Evolutionary conservation across 2,888 invertebrate genomes (phyloP).

Genomic region (Pheosia gnoma): DNA sequence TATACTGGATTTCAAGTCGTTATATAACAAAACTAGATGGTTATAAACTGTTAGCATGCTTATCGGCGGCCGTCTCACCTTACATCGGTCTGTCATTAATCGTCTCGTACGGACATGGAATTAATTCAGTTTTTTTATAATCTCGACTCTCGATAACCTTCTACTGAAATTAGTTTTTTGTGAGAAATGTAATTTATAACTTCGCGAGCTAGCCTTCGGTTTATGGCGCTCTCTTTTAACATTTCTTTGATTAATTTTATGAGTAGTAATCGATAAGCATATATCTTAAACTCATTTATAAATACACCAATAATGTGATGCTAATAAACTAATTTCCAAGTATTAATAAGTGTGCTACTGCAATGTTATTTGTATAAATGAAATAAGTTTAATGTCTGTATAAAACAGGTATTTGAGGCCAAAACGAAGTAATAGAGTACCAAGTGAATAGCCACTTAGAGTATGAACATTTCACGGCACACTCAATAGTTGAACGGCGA

Average conservation of each 20-base stretch:
- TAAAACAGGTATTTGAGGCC: conserved; percentile 43
- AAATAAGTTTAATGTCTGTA: background rate
- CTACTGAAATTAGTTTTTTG: conserved; percentile 26
- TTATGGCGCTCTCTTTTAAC: conserved; percentile 8
- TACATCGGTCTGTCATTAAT: conserved; percentile 41
- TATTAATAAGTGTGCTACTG: background rate
- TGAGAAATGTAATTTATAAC: conserved; percentile 34
- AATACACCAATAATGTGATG: conserved; percentile 2
- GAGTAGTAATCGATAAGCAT: conserved; percentile 5
- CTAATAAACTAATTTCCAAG: no score
- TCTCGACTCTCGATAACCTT: conserved; percentile 36
- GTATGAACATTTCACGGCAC: conserved; percentile 72
- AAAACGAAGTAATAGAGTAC: conserved; percentile 48
- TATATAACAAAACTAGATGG: conserved; percentile 4
- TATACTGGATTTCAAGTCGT: conserved; percentile 3
- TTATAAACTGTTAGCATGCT: conserved; percentile 4
- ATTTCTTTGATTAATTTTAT: conserved; percentile 17
- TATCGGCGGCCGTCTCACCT: conserved; percentile 9
- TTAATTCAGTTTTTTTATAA: conserved; percentile 38
- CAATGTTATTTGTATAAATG: background rate
- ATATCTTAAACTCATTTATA: conserved; percentile 10
- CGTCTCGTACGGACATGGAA: conserved; percentile 33
- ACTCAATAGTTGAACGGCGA: conserved; percentile 65
- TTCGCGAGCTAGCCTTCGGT: conserved; percentile 12
- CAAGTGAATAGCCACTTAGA: conserved; percentile 60